Base-by-base conservation (phyloP, 2,113 vertebrate genomes). In the Garra rufa region DNA sequence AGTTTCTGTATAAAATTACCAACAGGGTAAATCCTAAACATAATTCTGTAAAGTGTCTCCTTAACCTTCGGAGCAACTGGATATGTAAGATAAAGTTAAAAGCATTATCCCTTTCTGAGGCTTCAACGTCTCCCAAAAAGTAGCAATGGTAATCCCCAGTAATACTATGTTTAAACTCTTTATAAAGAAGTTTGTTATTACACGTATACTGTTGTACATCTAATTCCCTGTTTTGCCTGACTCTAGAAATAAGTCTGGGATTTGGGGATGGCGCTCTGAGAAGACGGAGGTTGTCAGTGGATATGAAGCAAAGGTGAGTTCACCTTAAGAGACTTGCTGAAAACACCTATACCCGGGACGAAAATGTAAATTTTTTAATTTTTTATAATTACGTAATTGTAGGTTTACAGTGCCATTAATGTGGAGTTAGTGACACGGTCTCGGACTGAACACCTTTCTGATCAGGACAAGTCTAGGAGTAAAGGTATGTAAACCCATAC, bases 181-280 rank as follows among this genome's bases (percentile, higher is more conserved):
- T n/a, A n/a, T n/a, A n/a, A n/a, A n/a, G n/a, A n/a, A n/a, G n/a
- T n/a, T n/a, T n/a, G n/a, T n/a, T n/a, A n/a, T n/a, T n/a, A n/a
- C n/a, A n/a, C n/a, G n/a, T n/a, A n/a, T n/a, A n/a, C 50, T 9
- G 52, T 55, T 55, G 52, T 3, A 55, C 17, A 9, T 55, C 28
- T 78, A 74, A 76, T 34, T 24, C 61, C 28, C 15, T 82, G 38
- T 52, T 82, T 9, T 57, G 83, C 48, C 28, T 81, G 65, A 81
- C 21, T 83, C 57, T 46, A 99, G 97, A 93, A 99, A 98, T 92
- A 99, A 98, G 84, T 98, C 97, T 1, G 97, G 97, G 11, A 98
- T 99, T 92, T 99, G 97, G 97, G 97, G 97, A 84, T 99, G 97
- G 97, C 96, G 97, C 71, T 98, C 97, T 0, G 97, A 99, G 93